phyloP scores from a whole-genome alignment of 2,113 vertebrate species.

The Pardalotus punctatus region DNA sequence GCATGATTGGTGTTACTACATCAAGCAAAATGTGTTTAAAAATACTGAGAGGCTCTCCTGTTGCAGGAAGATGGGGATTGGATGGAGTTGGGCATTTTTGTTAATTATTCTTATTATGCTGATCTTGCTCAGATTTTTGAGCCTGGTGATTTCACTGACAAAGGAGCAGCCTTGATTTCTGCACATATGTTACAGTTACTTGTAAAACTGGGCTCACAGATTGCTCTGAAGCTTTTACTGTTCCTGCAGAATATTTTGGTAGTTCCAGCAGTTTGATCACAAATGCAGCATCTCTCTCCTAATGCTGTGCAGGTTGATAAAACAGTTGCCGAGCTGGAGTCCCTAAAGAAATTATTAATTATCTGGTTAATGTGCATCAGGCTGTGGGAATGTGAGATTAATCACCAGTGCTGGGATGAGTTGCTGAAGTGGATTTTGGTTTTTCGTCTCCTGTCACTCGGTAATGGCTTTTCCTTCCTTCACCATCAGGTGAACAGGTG shows the following conservation, averaged over 20 bases:
- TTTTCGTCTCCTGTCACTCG: conserved; percentile 83
- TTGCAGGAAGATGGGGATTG: background rate
- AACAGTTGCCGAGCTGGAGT: conserved; percentile 87
- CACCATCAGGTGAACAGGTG: conserved; percentile 84
- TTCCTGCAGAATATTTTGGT: conserved; percentile 22
- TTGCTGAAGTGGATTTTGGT: conserved; percentile 86
- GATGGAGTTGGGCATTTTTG: background rate
- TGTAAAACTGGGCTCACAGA: background rate
- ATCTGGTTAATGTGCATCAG: conserved; percentile 98
- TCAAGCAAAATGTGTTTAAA: background rate
- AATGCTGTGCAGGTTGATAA: conserved; percentile 85
- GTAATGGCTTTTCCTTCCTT: conserved; percentile 83
- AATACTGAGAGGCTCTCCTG: background rate
- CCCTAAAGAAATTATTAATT: conserved; percentile 99
- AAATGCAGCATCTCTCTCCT: conserved; percentile 62
- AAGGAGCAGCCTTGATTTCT: background rate
- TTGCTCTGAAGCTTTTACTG: conserved; percentile 27
- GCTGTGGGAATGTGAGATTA: conserved; percentile 93
- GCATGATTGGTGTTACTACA: background rate
- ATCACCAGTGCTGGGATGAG: conserved; percentile 85
- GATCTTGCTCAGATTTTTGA: background rate
- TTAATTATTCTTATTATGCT: conserved; percentile 7
- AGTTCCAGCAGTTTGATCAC: conserved; percentile 65
- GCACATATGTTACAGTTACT: background rate
- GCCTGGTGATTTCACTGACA: background rate